Percentiles rank a stretch among this genome's conserved stretches.
Conservation (phyloP, 2,113 vertebrate genomes). For the Chionomys nivalis region DNA sequence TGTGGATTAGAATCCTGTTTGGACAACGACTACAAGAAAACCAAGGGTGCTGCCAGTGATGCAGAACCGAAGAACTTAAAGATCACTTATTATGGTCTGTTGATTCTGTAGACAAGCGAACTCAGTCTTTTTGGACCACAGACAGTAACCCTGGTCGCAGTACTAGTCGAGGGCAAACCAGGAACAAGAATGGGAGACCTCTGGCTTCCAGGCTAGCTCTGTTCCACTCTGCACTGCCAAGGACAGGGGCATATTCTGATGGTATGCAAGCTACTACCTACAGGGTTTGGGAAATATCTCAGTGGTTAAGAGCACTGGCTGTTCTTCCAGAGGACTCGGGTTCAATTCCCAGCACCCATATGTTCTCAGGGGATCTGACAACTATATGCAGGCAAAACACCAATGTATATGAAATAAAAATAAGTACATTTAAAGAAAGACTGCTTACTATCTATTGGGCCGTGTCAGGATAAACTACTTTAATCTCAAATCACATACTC, state of each 20-base stretch:
- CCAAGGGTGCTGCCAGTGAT: not conserved
- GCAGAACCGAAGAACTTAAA: not conserved
- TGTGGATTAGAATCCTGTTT: not conserved
- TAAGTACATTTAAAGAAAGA: not conserved
- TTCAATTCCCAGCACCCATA: not conserved
- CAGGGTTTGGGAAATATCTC: not conserved
- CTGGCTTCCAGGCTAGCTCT: not conserved
- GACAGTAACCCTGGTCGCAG: not conserved
- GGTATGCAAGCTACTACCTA: not conserved
- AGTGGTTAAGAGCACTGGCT: not conserved
- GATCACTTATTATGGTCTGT: not conserved
- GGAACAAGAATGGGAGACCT: not conserved
- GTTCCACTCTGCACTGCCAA: not conserved
- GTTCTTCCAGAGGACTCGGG: not conserved
- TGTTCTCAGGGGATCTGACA: not conserved
- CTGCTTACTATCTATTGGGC: not conserved
- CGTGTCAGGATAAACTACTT: not conserved
- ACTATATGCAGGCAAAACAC: not conserved
- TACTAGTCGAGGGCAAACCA: not conserved
- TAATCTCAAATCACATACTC: not conserved
- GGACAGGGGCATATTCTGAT: not conserved
- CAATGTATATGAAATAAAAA: not conserved
- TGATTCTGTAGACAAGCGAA: not conserved
- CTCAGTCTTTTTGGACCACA: not conserved
- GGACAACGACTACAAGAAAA: not conserved